Base-by-base conservation (phyloP, 2,797 vertebrate species). In the Sciurus vulgaris region DNA sequence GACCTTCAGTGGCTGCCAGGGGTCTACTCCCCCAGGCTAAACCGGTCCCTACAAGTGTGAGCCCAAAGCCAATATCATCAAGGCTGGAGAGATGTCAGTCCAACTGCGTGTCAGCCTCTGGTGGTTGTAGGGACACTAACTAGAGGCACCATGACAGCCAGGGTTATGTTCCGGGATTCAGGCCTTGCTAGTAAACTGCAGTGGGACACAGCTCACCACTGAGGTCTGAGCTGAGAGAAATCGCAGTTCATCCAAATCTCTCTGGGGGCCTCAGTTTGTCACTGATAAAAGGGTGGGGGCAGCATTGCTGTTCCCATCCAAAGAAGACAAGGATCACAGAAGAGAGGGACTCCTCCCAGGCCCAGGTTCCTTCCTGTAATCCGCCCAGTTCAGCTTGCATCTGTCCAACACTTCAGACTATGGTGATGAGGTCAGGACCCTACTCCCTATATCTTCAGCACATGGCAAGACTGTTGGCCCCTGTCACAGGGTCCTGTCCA, bases 301-400 rank as follows among this genome's bases (percentile, higher is more conserved):
- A 49, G 20, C n/a, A 28, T 4, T 44, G 22, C 28, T 63, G 78
- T 17, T 44, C 85, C 18, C 20, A 47, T 76, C 33, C 82, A 70
- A 33, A 89, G 17, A 33, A 30, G 30, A 38, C 4, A 22, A 49
- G 51, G 24, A 30, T 13, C 35, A n/a, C 4, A 0, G 13, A 51
- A 84, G 38, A 67, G 9, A 69, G 24, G 28, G 73, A 15, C 20
- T 65, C 47, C 33, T 12, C 41, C 35, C 30, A 10, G 0, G 11
- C 15, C 11, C 6, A 0, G 3, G 11, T n/a, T 11, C 20, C 11
- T 18, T 5, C 18, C 65, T 1, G 20, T 7, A 54, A 54, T 2
- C 44, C 12, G 22, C 33, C 41, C 59, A 18, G 10, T n/a, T n/a
- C n/a, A n/a, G n/a, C n/a, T n/a, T 38, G 7, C 17, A 15, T 26